Evolutionary conservation across 2,888 invertebrate species (phyloP), one percentile per base, ranked within the genome.

Genomic region (Tridacna crocea): DNA sequence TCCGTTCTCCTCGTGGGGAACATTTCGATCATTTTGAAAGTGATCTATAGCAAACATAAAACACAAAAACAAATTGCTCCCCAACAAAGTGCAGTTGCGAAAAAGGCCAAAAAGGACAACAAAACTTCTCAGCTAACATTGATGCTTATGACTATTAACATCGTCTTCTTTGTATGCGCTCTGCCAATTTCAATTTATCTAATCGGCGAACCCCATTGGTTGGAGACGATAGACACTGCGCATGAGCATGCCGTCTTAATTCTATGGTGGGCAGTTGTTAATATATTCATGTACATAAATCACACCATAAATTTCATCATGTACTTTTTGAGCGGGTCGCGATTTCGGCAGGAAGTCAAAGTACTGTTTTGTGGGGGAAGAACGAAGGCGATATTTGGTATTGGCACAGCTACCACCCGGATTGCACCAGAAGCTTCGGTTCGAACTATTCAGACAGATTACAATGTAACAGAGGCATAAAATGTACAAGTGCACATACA

Each of bases 261-360:
- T 0, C 58, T 92, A 2, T 79, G 84, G 76, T 87, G 88, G 88
- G 89, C 91, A 0, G 76, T 88, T 11, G 87, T 88, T 8, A 88
- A 89, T 76, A 74, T 87, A 19, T 81, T 91, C 4, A 88, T 88
- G 90, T 91, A 92, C 80, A 80, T 86, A 15, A 91, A 90, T 75
- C 87, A 90, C 76, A 83, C 91, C n/a, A 72, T 88, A 36, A 90
- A 91, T 77, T 91, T 91, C 78, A 58, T 90, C 19, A 66, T 91
- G 17, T 92, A 92, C 75, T 89, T 90, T 75, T 77, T 90, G 22
- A 90, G 90, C 27, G 92, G 91, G 1, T 85, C 91, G n/a, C 82
- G 87, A 22, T 92, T 92, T 75, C 79, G 91, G 47, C 77, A 84
- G n/a, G 90, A 91, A 61, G 82, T 91, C 12, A 83, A 81, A 72